Evolutionary conservation across 1,140 invertebrate species (phyloP), one percentile per base, ranked within the genome.

Genomic region (Trichonephila clavata): DNA sequence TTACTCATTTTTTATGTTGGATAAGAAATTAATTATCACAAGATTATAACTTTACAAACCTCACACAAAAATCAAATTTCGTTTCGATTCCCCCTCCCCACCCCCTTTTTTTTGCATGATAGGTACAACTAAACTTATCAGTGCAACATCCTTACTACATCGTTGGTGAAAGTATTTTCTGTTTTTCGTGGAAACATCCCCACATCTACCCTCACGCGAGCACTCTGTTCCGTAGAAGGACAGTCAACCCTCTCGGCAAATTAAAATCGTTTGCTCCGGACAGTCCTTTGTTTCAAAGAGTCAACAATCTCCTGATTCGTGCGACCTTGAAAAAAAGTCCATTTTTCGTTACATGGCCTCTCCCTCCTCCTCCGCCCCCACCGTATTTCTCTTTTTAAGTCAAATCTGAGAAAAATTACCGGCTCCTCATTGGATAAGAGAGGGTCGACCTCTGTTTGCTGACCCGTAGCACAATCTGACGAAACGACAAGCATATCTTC

Each of bases 221-320:
- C 71, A 77, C 24, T 27, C 16, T 77, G 27, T 77, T 77, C 71
- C 24, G 18, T 39, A 7, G 16, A 77, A 77, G 81, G 81, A 59
- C 81, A 59, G 21, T 84, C 81, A 84, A 50, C 81, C 24, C 81
- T 59, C 32, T 21, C 43, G 57, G 21, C 43, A 84, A 57, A 59
- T 84, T 59, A 86, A 86, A 86, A 86, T 60, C 57, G 60, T 60
- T 39, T 61, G 57, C 27, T 65, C 32, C 24, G 59, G 59, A 86
- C 50, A 60, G 84, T 61, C 84, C 84, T 86, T 86, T 86, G 84
- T 86, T 86, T 86, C 84, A 86, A 77, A 77, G 32, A 86, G 84
- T 86, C 84, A 86, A 63, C 60, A 86, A 27, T 86, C 84, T 61
- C 84, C 20, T 32, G 21, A 86, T 61, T 86, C 84, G 59, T 86